A percentile compares a stretch with the other conserved stretches of the same genome.
These are phyloP conservation scores for Acanthoscelides obtectus DNA, from an alignment of 2,888 invertebrate species.

Conservation along the genomic window DNA sequence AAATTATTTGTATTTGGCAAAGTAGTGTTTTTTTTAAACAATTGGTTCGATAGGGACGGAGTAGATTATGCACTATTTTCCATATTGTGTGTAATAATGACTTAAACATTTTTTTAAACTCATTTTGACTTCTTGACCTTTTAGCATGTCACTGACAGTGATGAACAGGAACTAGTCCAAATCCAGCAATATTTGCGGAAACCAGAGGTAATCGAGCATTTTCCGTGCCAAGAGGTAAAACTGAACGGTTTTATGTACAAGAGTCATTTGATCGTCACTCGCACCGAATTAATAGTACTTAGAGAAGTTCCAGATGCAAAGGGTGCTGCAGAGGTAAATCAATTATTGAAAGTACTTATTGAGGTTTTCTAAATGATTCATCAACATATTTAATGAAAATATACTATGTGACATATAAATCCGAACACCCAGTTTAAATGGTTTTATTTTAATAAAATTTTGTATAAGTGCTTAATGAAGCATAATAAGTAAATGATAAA, in stretches of 20 bases:
- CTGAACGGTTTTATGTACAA: conserved; percentile 84
- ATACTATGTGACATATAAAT: too few relatives aligned
- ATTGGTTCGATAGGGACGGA: conserved; percentile 1
- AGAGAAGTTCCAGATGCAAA: conserved; percentile 71
- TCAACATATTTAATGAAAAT: too few relatives aligned
- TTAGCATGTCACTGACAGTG: conserved; percentile 52
- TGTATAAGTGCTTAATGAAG: too few relatives aligned
- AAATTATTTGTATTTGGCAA: too few relatives aligned
- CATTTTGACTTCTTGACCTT: too few relatives aligned
- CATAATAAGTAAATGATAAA: too few relatives aligned
- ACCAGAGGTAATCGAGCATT: conserved; percentile 79
- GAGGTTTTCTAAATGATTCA: too few relatives aligned
- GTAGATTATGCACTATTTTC: too few relatives aligned
- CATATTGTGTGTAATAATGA: too few relatives aligned
- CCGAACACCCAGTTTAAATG: too few relatives aligned
- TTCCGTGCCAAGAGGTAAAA: conserved; percentile 89
- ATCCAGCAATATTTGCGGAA: conserved; percentile 76
- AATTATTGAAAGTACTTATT: background rate
- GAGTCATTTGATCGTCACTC: conserved; percentile 82
- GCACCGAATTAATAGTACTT: conserved; percentile 80
- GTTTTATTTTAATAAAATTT: too few relatives aligned
- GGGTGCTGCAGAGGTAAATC: conserved; percentile 57
- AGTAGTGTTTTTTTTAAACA: background rate
- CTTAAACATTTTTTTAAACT: too few relatives aligned
- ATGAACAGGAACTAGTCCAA: conserved; percentile 74